phyloP scores from a whole-genome alignment of 2,113 vertebrate genomes.

The Festucalex cinctus region DNA sequence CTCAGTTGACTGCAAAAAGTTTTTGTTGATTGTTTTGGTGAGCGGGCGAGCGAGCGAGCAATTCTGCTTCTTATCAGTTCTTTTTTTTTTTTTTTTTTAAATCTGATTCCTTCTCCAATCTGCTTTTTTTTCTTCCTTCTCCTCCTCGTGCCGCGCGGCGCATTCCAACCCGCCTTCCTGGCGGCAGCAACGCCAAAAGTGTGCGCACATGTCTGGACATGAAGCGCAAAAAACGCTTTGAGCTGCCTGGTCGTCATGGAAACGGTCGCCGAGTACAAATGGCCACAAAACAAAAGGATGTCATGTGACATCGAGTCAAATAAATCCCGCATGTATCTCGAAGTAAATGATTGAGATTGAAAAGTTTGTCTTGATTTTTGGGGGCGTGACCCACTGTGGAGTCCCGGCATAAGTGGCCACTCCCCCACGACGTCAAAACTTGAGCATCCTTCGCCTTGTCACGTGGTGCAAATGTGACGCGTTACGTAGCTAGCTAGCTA shows the following conservation, averaged over 20 bases:
- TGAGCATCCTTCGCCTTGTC: too few species aligned
- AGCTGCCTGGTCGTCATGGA: constrained; percentile 21
- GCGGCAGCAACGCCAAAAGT: not conserved
- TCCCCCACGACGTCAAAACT: too few species aligned
- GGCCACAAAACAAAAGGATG: not conserved
- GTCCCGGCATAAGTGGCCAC: too few species aligned
- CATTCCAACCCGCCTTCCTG: constrained; percentile 1
- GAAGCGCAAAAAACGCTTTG: constrained; percentile 45
- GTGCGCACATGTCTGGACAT: constrained; percentile 58
- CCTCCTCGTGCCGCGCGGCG: not conserved
- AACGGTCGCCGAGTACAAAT: not conserved
- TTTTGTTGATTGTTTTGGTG: too few species aligned
- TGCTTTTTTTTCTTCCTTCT: not conserved
- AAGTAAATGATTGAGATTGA: too few species aligned
- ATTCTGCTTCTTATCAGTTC: constrained; percentile 10
- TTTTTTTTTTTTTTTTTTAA: too few species aligned
- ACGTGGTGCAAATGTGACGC: too few species aligned
- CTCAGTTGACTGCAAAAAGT: not conserved
- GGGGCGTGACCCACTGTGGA: too few species aligned
- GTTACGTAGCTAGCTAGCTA: too few species aligned
- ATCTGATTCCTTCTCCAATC: constrained; percentile 11
- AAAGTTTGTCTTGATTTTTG: too few species aligned
- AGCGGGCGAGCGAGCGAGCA: not conserved
- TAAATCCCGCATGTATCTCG: too few species aligned
- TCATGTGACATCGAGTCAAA: too few species aligned